These are phyloP conservation scores for Globodera ellingtonae DNA, from an alignment of 1,140 invertebrate species.

Conservation along the genomic window DNA sequence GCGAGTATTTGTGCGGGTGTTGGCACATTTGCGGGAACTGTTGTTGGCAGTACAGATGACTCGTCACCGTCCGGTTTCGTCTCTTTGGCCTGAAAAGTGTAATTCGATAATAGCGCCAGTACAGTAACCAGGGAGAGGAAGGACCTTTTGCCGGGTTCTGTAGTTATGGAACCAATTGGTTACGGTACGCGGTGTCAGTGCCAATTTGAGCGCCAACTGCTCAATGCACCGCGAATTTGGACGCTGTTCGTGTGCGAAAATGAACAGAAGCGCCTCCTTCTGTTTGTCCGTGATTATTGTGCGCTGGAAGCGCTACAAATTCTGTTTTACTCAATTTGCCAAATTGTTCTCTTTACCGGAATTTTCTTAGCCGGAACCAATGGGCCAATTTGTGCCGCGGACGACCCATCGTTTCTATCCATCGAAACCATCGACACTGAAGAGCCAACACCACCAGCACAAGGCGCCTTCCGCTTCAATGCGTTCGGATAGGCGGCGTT, in stretches of 20 bases:
- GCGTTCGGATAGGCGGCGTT: neutral
- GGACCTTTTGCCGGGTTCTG: slow-evolving; percentile 87
- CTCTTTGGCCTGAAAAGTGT: slow-evolving; percentile 33
- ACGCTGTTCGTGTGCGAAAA: slow-evolving; percentile 91
- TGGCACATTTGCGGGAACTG: slow-evolving; percentile 11
- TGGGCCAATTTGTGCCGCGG: neutral
- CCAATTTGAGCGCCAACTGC: slow-evolving; percentile 85
- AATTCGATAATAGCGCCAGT: neutral
- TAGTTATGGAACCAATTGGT: slow-evolving; percentile 99
- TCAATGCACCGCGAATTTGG: slow-evolving; percentile 93
- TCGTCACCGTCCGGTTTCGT: slow-evolving; percentile 22
- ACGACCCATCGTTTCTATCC: slow-evolving; percentile 5
- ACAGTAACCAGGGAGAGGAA: neutral
- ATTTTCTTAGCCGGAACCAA: slow-evolving; percentile 42
- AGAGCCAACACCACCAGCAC: neutral
- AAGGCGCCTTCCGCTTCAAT: slow-evolving; percentile 24
- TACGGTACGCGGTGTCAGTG: slow-evolving; percentile 89
- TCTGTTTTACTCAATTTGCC: neutral
- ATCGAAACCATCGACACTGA: slow-evolving; percentile 3
- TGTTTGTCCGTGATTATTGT: slow-evolving; percentile 96
- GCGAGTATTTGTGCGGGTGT: slow-evolving; percentile 28
- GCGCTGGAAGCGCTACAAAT: slow-evolving; percentile 68
- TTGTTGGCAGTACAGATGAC: neutral
- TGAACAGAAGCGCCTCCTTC: slow-evolving; percentile 89
- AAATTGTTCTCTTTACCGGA: slow-evolving; percentile 33